Evolutionary conservation across 2,113 vertebrate genomes (phyloP).

Genomic region (Hiodon tergisus): DNA sequence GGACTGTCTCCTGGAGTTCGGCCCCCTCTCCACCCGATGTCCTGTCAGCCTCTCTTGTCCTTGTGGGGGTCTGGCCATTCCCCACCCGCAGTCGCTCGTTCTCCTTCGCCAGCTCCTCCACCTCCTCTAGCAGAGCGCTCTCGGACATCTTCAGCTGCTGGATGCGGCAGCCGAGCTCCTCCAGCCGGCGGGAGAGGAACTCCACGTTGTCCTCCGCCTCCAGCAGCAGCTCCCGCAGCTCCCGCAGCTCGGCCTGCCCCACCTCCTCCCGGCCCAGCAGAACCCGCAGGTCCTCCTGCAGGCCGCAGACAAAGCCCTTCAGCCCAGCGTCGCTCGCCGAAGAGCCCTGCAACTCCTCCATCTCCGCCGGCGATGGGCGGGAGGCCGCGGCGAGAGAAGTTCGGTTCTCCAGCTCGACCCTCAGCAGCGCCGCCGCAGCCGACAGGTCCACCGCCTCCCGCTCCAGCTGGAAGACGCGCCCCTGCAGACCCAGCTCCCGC

Average conservation of each 20-base stretch:
- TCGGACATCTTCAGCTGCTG: slow-evolving; percentile 59
- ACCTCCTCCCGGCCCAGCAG: slow-evolving; percentile 56
- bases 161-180: slow-evolving; percentile 55
- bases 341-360: slow-evolving; percentile 11
- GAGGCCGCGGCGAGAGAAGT: slow-evolving; percentile 4
- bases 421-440: slow-evolving; percentile 39
- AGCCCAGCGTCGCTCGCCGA: slow-evolving; percentile 39
- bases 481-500: slow-evolving; percentile 59
- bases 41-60: neutral
- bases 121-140: slow-evolving; percentile 51
- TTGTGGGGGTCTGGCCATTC: neutral
- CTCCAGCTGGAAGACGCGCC: slow-evolving; percentile 63
- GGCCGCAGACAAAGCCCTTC: slow-evolving; percentile 40
- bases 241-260: slow-evolving; percentile 42
- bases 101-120: slow-evolving; percentile 60
- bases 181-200: slow-evolving; percentile 56
- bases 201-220: slow-evolving; percentile 52
- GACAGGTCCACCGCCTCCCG: slow-evolving; percentile 62
- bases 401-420: slow-evolving; percentile 37
- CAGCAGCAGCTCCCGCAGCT: slow-evolving; percentile 51
- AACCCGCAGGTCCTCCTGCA: slow-evolving; percentile 55
- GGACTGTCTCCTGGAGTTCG: neutral
- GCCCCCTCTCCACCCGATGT: neutral
- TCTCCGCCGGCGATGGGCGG: slow-evolving; percentile 8
- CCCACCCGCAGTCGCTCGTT: slow-evolving; percentile 50